Evolutionary conservation across 2,113 vertebrate species (phyloP).

Genomic region (Galbula dea): DNA sequence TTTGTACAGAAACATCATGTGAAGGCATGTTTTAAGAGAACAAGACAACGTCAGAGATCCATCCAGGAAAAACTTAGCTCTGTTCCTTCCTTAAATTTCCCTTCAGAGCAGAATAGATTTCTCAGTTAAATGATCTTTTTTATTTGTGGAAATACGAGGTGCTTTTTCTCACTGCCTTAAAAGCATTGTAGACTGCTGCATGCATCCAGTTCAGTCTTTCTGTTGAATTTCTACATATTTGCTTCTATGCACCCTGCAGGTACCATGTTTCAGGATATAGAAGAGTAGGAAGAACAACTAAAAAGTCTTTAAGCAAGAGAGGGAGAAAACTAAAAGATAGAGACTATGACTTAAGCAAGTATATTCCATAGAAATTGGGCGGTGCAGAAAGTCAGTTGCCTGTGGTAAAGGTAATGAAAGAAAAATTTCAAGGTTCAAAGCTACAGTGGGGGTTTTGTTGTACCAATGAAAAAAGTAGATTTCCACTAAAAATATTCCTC

Average conservation of each 20-base stretch:
- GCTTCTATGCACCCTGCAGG: neutral
- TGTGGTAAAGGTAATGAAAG: neutral
- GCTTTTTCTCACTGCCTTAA: neutral
- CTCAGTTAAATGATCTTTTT: neutral
- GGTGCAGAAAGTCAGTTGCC: neutral
- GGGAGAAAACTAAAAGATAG: neutral
- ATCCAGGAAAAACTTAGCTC: fast-evolving
- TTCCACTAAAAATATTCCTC: neutral
- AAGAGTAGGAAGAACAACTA: neutral
- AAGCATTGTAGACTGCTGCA: neutral
- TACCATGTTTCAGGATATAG: neutral
- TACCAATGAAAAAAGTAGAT: neutral
- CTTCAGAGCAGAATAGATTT: neutral
- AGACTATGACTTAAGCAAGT: neutral
- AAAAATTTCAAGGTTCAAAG: neutral
- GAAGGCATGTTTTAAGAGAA: neutral
- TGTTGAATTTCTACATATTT: neutral
- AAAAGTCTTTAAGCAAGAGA: neutral
- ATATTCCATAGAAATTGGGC: neutral
- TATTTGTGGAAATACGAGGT: neutral
- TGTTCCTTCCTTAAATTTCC: neutral
- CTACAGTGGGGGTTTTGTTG: neutral
- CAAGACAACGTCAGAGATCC: neutral
- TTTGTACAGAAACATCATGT: neutral
- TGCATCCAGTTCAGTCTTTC: neutral